Evolutionary conservation across 1,140 invertebrate genomes (phyloP).

Genomic region (Teleopsis dalmanni): DNA sequence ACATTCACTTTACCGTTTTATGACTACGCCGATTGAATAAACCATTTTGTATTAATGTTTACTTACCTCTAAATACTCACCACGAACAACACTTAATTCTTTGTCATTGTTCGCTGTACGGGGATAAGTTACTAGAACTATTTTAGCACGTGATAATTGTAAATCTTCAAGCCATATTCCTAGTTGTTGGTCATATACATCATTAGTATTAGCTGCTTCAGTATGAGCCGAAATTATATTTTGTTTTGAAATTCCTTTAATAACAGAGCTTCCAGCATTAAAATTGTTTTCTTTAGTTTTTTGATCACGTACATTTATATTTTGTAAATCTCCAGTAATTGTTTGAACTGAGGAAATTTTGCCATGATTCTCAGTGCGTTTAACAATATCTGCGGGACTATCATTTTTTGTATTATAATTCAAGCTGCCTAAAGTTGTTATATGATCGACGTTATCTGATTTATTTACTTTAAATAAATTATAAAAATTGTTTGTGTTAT

Average conservation of each 20-base stretch:
- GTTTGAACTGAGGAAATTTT: conserved; percentile 20
- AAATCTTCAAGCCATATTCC: conserved; percentile 68
- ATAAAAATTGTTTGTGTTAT: too few species aligned
- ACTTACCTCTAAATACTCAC: conserved; percentile 87
- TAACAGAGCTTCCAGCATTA: too few species aligned
- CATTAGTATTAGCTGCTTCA: conserved; percentile 11
- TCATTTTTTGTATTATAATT: not conserved
- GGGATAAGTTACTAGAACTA: conserved; percentile 91
- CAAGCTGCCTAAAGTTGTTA: not conserved
- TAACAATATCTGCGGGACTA: conserved; percentile 45
- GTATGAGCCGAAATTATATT: not conserved
- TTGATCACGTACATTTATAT: conserved; percentile 26
- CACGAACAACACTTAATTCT: conserved; percentile 89
- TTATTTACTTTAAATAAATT: too few species aligned
- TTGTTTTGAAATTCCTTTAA: not conserved
- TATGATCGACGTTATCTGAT: too few species aligned
- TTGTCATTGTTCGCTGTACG: conserved; percentile 97
- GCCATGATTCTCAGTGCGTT: conserved; percentile 52
- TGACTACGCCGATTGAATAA: too few species aligned
- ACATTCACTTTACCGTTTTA: too few species aligned
- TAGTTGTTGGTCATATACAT: conserved; percentile 33
- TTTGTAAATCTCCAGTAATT: conserved; percentile 35
- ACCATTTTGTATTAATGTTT: too few species aligned
- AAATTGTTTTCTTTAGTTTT: not conserved
- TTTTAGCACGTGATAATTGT: conserved; percentile 64